phyloP scores from a whole-genome alignment of 2,797 vertebrate species.

The Acipenser ruthenus region DNA sequence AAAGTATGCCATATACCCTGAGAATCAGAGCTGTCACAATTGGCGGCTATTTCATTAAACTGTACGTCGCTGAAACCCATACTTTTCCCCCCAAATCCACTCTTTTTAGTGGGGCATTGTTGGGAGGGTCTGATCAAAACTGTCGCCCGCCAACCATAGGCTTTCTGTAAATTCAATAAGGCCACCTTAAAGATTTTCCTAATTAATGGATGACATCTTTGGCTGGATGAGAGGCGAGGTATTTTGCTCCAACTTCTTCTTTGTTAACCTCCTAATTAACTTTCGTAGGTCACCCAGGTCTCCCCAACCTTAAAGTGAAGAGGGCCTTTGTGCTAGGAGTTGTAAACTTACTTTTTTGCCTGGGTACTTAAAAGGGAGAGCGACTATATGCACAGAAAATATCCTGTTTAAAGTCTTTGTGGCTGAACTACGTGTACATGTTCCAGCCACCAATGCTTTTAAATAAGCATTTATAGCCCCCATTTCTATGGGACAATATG shows the following conservation, averaged over 20 bases:
- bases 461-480: slow-evolving; percentile 77
- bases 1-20: slow-evolving; percentile 94
- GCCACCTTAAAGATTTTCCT: slow-evolving; percentile 99
- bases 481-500: slow-evolving; percentile 49
- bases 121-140: slow-evolving; percentile 96
- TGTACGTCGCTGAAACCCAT: slow-evolving; percentile 81
- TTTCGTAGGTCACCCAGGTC: slow-evolving; percentile 99
- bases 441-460: slow-evolving; percentile 81
- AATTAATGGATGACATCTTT: slow-evolving; percentile 99
- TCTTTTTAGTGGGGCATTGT: slow-evolving; percentile 72
- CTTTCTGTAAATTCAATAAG: slow-evolving; percentile 98
- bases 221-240: slow-evolving; percentile 98
- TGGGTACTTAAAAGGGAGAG: slow-evolving; percentile 97
- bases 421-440: slow-evolving; percentile 84
- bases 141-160: slow-evolving; percentile 89
- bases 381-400: slow-evolving; percentile 97
- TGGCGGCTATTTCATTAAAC: slow-evolving; percentile 77
- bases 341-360: slow-evolving; percentile 99
- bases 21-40: slow-evolving; percentile 90
- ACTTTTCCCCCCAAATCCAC: slow-evolving; percentile 54
- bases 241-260: slow-evolving; percentile 98
- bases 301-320: slow-evolving; percentile 99
- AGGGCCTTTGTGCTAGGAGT: slow-evolving; percentile 94
- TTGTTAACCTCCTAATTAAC: slow-evolving; percentile 99
- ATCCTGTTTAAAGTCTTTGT: slow-evolving; percentile 99